Percentiles rank a stretch among this genome's conserved stretches.
Evolutionary conservation across 2,113 vertebrate species (phyloP).

Genomic region (Cyprinodon brontotheroides): DNA sequence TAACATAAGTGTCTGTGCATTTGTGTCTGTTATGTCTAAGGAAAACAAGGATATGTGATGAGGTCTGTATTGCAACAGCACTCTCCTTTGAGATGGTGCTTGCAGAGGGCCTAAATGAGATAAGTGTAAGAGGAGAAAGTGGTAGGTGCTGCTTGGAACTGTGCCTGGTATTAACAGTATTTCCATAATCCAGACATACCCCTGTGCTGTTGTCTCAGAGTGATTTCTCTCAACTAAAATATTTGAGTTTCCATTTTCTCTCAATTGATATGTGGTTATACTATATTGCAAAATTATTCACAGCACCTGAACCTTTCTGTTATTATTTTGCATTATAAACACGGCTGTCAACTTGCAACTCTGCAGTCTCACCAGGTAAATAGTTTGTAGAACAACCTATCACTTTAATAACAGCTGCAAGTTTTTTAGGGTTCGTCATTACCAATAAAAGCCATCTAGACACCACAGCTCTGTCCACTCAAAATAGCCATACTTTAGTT

Average conservation of each 20-base stretch:
- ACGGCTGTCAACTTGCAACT: too few relatives aligned
- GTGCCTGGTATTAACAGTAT: conserved; percentile 41
- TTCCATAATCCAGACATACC: conserved; percentile 22
- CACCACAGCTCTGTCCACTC: too few relatives aligned
- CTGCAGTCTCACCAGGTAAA: background rate
- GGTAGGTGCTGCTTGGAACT: conserved; percentile 38
- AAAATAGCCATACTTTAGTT: background rate
- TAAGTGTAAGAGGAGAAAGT: conserved; percentile 51
- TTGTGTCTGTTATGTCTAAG: conserved; percentile 30
- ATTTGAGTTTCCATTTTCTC: conserved; percentile 7
- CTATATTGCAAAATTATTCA: background rate
- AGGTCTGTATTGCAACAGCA: conserved; percentile 46
- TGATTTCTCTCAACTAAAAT: conserved; percentile 21
- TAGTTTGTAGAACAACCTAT: background rate
- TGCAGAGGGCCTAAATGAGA: conserved; percentile 52
- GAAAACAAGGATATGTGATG: conserved; percentile 37
- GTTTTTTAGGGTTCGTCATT: background rate
- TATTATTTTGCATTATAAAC: background rate
- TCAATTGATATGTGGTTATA: background rate
- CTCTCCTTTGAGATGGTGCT: conserved; percentile 48
- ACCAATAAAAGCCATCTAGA: background rate
- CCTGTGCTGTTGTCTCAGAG: conserved; percentile 43
- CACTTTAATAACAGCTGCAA: background rate
- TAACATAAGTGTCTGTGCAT: conserved; percentile 30
- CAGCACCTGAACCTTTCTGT: background rate